Percentiles rank a stretch among this genome's conserved stretches.
phyloP scores from a whole-genome alignment of 1,140 invertebrate genomes.

The Pseudomyrmex cubaensis region DNA sequence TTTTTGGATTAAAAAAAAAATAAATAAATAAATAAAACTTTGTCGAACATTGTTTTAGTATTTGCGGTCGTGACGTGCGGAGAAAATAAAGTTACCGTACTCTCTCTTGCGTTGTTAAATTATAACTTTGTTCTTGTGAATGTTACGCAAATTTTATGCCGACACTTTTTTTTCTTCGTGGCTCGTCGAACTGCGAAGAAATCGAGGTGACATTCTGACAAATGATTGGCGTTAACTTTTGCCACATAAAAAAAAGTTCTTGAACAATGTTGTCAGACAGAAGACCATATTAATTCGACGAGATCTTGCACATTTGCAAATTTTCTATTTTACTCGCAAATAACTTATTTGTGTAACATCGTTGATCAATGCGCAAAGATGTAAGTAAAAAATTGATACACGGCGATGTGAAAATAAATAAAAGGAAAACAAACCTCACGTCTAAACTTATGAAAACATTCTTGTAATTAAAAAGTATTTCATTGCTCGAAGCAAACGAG shows the following conservation, averaged over 20 bases:
- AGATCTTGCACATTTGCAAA: background rate
- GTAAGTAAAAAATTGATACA: background rate
- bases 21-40: background rate
- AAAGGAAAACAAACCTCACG: background rate
- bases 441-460: background rate
- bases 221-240: conserved; percentile 38
- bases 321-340: background rate
- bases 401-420: background rate
- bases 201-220: conserved; percentile 17
- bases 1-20: background rate
- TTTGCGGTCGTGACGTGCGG: background rate
- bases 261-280: conserved; percentile 9
- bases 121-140: conserved; percentile 4
- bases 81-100: background rate
- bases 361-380: background rate
- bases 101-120: conserved; percentile 2
- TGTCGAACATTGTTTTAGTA: too few species aligned
- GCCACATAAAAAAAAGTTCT: conserved; percentile 6
- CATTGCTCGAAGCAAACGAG: background rate
- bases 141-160: conserved; percentile 23
- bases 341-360: too few species aligned
- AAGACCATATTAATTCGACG: background rate
- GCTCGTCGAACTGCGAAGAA: background rate
- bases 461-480: background rate
- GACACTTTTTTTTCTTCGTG: background rate